Evolutionary conservation across 2,888 invertebrate genomes (phyloP).

Genomic region (Rhaphigaster nebulosa): DNA sequence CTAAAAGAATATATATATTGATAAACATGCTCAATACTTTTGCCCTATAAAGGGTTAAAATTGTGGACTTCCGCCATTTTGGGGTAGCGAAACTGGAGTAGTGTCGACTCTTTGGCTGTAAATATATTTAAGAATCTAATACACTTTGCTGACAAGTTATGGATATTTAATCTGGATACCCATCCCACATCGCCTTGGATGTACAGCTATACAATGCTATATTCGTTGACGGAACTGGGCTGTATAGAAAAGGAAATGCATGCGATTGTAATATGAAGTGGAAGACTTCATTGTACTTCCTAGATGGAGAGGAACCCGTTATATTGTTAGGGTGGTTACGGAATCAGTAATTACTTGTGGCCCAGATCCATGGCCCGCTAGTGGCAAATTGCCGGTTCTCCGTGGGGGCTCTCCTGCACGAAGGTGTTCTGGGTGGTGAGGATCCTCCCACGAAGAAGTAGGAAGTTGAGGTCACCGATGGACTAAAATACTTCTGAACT

Average conservation of each 20-base stretch:
- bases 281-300: not conserved
- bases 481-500: not conserved
- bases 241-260: constrained; percentile 28
- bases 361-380: constrained; percentile 2
- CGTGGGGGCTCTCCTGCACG: not conserved
- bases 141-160: no score
- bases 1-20: no score
- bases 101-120: no score
- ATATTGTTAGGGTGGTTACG: constrained; percentile 35
- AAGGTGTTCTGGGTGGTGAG: not conserved
- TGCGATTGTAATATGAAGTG: not conserved
- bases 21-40: no score
- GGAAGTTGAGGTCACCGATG: not conserved
- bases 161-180: not conserved
- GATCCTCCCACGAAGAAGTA: not conserved
- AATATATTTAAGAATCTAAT: no score
- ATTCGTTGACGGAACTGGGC: not conserved
- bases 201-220: not conserved
- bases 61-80: no score
- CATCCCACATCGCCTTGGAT: not conserved
- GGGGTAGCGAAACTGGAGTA: no score
- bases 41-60: no score
- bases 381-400: constrained; percentile 19
- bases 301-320: constrained; percentile 1
- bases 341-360: constrained; percentile 30